A percentile compares a stretch with the other conserved stretches of the same genome.
phyloP scores from a whole-genome alignment of 35 echinoderm and acorn worm genomes.

The Heliocidaris tuberculata region DNA sequence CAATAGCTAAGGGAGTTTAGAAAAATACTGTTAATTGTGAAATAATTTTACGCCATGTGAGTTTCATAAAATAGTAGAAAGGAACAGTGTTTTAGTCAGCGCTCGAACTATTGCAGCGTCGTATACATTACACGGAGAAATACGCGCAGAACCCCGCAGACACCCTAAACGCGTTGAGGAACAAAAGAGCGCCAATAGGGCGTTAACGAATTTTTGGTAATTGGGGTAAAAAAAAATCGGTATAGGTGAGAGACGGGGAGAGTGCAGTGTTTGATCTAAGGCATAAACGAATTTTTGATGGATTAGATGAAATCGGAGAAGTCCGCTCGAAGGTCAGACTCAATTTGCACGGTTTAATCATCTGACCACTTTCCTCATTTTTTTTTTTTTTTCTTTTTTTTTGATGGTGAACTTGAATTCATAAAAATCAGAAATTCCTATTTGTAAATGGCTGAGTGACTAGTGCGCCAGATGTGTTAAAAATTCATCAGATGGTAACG shows the following conservation, averaged over 20 bases:
- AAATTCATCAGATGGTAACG: not conserved
- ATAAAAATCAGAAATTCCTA: not conserved
- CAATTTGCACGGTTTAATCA: conserved; percentile 18
- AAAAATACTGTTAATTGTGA: conserved; percentile 19
- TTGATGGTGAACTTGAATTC: not conserved
- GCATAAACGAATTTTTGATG: conserved; percentile 35
- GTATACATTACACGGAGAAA: conserved; percentile 31
- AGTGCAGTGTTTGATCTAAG: not conserved
- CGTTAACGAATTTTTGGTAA: conserved; percentile 44
- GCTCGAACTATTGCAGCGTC: not conserved
- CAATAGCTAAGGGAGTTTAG: not conserved
- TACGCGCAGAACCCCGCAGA: not conserved
- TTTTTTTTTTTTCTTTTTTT: too few relatives aligned
- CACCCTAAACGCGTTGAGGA: not conserved
- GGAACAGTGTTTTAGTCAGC: not conserved
- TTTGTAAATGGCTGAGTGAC: conserved; percentile 10
- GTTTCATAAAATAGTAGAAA: not conserved
- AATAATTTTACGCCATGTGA: not conserved
- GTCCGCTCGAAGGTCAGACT: conserved; percentile 18
- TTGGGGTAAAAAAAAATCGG: not conserved
- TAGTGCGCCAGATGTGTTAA: conserved; percentile 9
- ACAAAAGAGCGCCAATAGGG: conserved; percentile 14
- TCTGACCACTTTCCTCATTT: not conserved
- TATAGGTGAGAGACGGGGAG: conserved; percentile 15
- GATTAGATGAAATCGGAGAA: conserved; percentile 24